Evolutionary conservation across 2,797 vertebrate species (phyloP).

Genomic region (Gephyroberyx darwinii): DNA sequence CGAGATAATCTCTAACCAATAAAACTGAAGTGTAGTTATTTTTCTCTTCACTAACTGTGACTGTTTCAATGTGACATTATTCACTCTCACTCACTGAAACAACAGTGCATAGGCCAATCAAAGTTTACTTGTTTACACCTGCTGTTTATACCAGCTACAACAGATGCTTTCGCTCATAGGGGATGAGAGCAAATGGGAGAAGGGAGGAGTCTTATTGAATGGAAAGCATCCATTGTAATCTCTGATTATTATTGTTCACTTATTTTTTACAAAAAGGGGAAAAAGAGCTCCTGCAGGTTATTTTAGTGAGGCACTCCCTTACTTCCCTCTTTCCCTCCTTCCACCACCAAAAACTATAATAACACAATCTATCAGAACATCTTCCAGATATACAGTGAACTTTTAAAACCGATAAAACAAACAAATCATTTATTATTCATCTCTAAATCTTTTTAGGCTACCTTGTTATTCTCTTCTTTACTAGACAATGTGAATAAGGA

Average conservation of each 20-base stretch:
- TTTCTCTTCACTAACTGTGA: neutral
- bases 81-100: too few relatives aligned
- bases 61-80: too few relatives aligned
- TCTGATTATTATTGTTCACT: neutral
- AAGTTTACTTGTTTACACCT: constrained; percentile 10
- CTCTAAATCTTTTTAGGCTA: constrained; percentile 87
- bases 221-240: constrained; percentile 14
- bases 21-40: neutral
- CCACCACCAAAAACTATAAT: constrained; percentile 55
- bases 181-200: neutral
- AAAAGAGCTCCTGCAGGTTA: constrained; percentile 66
- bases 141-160: neutral
- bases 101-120: neutral
- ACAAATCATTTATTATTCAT: constrained; percentile 71
- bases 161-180: neutral
- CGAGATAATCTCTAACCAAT: too few relatives aligned
- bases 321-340: constrained; percentile 25
- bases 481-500: constrained; percentile 94
- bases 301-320: constrained; percentile 69
- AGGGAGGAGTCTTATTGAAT: neutral
- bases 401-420: constrained; percentile 72
- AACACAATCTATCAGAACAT: constrained; percentile 72
- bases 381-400: constrained; percentile 89
- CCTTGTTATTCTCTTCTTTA: constrained; percentile 90
- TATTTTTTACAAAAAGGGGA: constrained; percentile 19